phyloP scores from a whole-genome alignment of 2,113 vertebrate species.

The Rallus limicola region DNA sequence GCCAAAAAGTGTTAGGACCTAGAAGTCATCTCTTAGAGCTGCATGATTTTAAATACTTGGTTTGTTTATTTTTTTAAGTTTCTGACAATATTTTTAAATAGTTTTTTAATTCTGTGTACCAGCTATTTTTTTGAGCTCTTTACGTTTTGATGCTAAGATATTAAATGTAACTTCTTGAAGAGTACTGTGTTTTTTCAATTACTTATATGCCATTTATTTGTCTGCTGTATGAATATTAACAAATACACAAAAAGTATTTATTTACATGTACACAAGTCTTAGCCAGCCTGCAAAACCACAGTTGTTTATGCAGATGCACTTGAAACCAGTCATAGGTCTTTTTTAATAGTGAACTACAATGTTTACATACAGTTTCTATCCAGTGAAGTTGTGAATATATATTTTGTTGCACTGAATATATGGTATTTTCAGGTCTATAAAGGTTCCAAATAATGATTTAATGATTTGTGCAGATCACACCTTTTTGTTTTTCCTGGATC shows the following conservation, averaged over 20 bases:
- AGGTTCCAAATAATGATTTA: neutral
- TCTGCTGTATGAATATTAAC: neutral
- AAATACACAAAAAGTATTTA: neutral
- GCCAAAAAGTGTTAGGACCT: neutral
- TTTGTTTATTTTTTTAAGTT: neutral
- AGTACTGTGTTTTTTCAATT: neutral
- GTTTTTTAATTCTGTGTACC: neutral
- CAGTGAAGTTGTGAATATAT: neutral
- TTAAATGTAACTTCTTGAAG: neutral
- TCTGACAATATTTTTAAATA: neutral
- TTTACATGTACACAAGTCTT: neutral
- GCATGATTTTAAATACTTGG: neutral
- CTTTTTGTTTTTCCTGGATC: neutral
- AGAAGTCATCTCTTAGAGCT: neutral
- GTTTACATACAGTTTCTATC: neutral
- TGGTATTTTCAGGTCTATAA: neutral
- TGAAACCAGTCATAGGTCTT: neutral
- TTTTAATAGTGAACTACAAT: neutral
- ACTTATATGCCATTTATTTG: neutral
- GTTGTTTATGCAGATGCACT: neutral
- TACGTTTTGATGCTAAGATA: neutral
- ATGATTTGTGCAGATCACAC: neutral
- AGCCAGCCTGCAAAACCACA: neutral
- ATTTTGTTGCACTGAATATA: neutral
- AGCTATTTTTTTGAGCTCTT: neutral